Base-by-base conservation (phyloP, 2,113 vertebrate genomes). In the Peromyscus californicus region DNA sequence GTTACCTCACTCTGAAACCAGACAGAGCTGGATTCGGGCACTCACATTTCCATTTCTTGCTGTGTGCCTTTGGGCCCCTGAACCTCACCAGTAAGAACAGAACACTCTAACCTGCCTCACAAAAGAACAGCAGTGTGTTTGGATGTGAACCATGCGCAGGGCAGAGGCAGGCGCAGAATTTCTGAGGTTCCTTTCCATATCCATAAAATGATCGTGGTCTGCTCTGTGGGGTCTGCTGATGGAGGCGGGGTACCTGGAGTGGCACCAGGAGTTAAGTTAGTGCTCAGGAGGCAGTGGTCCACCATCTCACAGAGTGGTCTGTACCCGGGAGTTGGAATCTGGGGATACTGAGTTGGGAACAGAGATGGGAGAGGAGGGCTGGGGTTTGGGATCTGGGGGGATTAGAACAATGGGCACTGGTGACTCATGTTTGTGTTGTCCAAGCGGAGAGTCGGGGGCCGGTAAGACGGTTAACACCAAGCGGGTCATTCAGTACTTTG, bases 391-490 rank as follows among this genome's bases (percentile, higher is more conserved):
- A 63, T 74, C 1, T 33, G 91, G 76, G 80, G 74, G 42, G 51
- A 42, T 48, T 45, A 57, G 82, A 67, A 86, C 94, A 90, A 94
- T 70, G 79, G 93, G 75, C 84, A 74, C 82, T 94, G 79, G 95
- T 97, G 97, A 98, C 94, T 97, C 26, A 93, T 99, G 97, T 99
- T 99, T 99, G 97, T 99, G 98, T 99, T 97, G 93, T 99, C 99
- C 99, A 99, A 99, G 99, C 98, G 99, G 99, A 99, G 99, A 99
- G 99, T 99, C 99, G 98, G 99, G 99, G 99, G 99, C 99, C 99
- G 99, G 99, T 99, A 99, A 99, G 99, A 99, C 99, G 98, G 99
- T 99, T 99, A 99, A 99, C 99, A 99, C 99, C 98, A 99, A 99
- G 99, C 98, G 99, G 98, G 99, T 99, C 98, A 99, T 99, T 99